Base-by-base conservation (phyloP, 2,113 vertebrate genomes). In the Chrysemys picta region DNA sequence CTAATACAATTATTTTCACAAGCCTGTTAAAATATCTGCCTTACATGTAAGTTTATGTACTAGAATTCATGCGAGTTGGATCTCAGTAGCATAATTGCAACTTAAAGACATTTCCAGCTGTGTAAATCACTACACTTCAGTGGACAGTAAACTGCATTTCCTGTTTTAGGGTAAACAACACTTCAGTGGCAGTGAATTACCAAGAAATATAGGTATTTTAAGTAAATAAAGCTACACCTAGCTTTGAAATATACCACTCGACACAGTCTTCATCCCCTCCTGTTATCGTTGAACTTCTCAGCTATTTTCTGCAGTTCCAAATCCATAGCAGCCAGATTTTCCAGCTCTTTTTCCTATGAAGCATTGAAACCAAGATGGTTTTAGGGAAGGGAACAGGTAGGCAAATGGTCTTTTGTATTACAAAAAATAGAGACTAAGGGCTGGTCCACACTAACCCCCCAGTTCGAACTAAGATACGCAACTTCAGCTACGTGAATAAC, bases 311-410 rank as follows among this genome's bases (percentile, higher is more conserved):
- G 99, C 94, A 99, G 96, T 95, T 99, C 99, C 97, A 98, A 93
- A 90, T 99, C 99, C 99, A 99, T 99, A 0, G 98, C 98, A 9
- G 99, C 99, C 45, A 99, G 97, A 92, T 99, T 99, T 93, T 99
- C 98, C 96, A 99, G 98, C 90, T 99, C 98, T 57, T 99, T 99
- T 89, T 99, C 98, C 99, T 99, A 95, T 42, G 80, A 90, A 97
- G 93, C 45, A 93, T 31, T 93, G 16, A 97, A 59, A 95, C 0
- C 38, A 38, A 52, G n/a, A 90, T 22, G 0, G 0, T 24, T 93
- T 89, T 57, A 82, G 49, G 8, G 31, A 5, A 38, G 5, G 2
- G n/a, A 2, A 57, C 52, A 50, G 0, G 0, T 0, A 9, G 17
- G 10, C 0, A 78, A 80, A n/a, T 12, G 52, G 14, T 72, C n/a